These are phyloP conservation scores for Phalacrocorax carbo DNA, from an alignment of 2,113 vertebrate genomes.

Conservation along the genomic window DNA sequence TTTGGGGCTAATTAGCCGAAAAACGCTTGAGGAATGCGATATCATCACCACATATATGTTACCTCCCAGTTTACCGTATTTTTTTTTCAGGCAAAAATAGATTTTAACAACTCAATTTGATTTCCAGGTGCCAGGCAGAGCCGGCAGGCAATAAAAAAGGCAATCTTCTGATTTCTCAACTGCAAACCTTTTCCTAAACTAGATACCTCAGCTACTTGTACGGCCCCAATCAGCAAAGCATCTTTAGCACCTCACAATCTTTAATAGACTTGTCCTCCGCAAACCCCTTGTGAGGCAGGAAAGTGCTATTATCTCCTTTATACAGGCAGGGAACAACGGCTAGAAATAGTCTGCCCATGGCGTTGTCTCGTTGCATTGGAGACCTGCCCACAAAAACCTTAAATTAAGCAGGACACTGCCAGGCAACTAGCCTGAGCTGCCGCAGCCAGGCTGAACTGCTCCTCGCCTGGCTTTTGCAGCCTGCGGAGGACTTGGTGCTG, in stretches of 20 bases:
- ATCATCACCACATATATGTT: background rate
- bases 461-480: background rate
- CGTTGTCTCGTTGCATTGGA: background rate
- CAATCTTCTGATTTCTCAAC: background rate
- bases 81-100: background rate
- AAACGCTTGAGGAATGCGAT: background rate
- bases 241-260: constrained; percentile 30
- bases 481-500: background rate
- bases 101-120: constrained; percentile 5
- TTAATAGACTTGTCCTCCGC: constrained; percentile 26
- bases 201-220: background rate
- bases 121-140: constrained; percentile 29
- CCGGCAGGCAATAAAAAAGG: background rate
- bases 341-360: background rate
- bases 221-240: background rate
- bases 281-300: background rate
- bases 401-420: background rate
- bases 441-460: background rate
- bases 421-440: background rate
- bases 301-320: constrained; percentile 42
- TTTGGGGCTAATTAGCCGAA: background rate
- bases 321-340: background rate
- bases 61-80: background rate
- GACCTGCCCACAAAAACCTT: background rate
- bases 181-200: background rate